Base-by-base conservation (phyloP, 2,888 invertebrate species). In the Lycia hirtaria region DNA sequence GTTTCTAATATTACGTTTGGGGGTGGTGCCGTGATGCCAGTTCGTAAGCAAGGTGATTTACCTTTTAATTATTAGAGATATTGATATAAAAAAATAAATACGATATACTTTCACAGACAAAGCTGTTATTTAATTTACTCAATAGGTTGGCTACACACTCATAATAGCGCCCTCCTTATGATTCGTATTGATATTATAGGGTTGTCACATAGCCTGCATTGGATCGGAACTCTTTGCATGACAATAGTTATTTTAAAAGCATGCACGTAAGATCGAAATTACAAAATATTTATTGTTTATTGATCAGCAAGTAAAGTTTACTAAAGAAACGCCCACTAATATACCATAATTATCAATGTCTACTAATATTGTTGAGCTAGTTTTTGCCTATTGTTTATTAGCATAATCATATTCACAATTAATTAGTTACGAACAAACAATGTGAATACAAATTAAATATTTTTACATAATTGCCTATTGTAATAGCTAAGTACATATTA, bases 21-120 rank as follows among this genome's bases (percentile, higher is more conserved):
- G 90, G 91, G 90, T 90, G 90, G 89, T 85, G 84, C 85, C 91
- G 92, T 89, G 90, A 95, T 95, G 95, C 95, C 95, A 87, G 95
- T 95, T 87, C 94, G 95, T 87, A 95, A 95, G 93, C 95, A 95
- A 94, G 95, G 95, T 95, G 88, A 53, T 52, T 52, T 58, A 6
- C 7, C 9, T 26, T 37, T 14, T 12, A 26, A 41, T 26, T 26
- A 41, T 0, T 26, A 12, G 9, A 26, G 15, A 15, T 26, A 28
- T 15, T 4, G 10, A 19, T 28, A n/a, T 7, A 12, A 9, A 7
- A 47, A 10, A 30, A 32, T 3, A 14, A 15, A 37, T 20, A 3
- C 33, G 40, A 44, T 47, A 28, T 58, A 53, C 54, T 70, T 65
- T 71, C 63, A 68, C 65, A 68, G 63, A 65, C 58, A 59, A 22